phyloP scores from a whole-genome alignment of 2,888 invertebrate genomes.

The Drosophila robusta region DNA sequence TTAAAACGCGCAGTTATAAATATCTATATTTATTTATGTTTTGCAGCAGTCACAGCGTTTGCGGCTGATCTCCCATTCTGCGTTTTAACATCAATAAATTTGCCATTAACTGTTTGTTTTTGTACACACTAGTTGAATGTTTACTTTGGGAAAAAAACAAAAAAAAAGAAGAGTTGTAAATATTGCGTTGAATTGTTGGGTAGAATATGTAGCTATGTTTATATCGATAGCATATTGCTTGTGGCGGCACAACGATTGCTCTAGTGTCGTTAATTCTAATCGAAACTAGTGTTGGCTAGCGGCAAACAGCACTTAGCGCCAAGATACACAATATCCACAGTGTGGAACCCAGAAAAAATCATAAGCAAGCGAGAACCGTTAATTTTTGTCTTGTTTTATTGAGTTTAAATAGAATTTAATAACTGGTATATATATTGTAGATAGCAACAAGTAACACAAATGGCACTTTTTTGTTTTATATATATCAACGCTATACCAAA shows the following conservation, averaged over 20 bases:
- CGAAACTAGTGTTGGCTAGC: conserved; percentile 17
- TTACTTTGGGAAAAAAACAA: conserved; percentile 12
- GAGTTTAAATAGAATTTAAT: conserved; percentile 73
- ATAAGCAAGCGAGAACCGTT: conserved; percentile 1
- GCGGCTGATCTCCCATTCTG: conserved; percentile 1
- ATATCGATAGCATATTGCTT: conserved; percentile 25
- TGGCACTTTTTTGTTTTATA: conserved; percentile 39
- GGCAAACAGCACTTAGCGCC: neutral
- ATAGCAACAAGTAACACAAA: conserved; percentile 78
- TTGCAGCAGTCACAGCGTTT: conserved; percentile 14
- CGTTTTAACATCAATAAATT: neutral
- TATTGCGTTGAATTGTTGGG: conserved; percentile 40
- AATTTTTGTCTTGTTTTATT: conserved; percentile 45
- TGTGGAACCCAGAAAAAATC: no score
- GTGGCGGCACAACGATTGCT: conserved; percentile 32
- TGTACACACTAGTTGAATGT: conserved; percentile 28
- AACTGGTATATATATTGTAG: conserved; percentile 70
- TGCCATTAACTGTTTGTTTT: conserved; percentile 1
- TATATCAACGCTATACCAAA: conserved; percentile 60
- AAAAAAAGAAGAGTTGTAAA: conserved; percentile 38
- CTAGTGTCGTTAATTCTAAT: neutral
- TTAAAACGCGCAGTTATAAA: conserved; percentile 41
- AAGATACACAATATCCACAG: neutral
- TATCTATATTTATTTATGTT: conserved; percentile 32
- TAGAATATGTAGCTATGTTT: conserved; percentile 29